Conservation (phyloP, 2,888 invertebrate species). For the Agriopis marginaria region DNA sequence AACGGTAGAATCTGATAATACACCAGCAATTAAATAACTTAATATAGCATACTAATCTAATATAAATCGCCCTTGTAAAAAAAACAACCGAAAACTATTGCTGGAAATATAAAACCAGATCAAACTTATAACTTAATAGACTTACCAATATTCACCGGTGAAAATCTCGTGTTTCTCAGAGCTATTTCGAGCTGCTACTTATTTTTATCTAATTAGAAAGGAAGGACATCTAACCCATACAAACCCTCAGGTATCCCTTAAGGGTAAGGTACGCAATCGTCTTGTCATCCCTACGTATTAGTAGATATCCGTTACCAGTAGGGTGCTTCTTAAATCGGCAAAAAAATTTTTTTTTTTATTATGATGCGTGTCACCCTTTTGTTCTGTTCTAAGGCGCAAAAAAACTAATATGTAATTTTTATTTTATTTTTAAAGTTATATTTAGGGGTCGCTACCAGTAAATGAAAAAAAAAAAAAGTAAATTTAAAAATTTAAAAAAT, state of each 20-base stretch:
- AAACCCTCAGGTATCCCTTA: background rate
- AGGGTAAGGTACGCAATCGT: background rate
- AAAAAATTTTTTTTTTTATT: too few species aligned
- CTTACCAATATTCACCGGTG: background rate
- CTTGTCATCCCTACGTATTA: background rate
- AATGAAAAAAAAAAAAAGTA: too few species aligned
- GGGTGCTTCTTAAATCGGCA: too few species aligned
- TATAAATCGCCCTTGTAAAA: background rate
- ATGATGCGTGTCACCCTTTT: too few species aligned
- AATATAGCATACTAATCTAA: background rate
- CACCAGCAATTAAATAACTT: background rate
- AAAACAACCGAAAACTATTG: background rate
- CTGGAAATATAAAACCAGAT: background rate
- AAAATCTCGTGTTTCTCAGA: background rate
- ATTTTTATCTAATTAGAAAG: background rate
- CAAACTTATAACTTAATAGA: slow-evolving; percentile 1
- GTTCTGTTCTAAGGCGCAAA: too few species aligned
- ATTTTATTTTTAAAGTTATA: too few species aligned
- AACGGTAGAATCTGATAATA: background rate
- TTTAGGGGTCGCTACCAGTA: too few species aligned
- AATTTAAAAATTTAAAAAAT: too few species aligned
- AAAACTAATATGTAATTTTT: too few species aligned
- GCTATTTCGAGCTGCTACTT: background rate
- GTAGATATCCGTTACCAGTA: background rate
- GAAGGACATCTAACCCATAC: background rate